Percentiles rank a stretch among this genome's conserved stretches.
These are phyloP conservation scores for Hypomecis punctinalis DNA, from an alignment of 2,888 invertebrate species.

Conservation along the genomic window DNA sequence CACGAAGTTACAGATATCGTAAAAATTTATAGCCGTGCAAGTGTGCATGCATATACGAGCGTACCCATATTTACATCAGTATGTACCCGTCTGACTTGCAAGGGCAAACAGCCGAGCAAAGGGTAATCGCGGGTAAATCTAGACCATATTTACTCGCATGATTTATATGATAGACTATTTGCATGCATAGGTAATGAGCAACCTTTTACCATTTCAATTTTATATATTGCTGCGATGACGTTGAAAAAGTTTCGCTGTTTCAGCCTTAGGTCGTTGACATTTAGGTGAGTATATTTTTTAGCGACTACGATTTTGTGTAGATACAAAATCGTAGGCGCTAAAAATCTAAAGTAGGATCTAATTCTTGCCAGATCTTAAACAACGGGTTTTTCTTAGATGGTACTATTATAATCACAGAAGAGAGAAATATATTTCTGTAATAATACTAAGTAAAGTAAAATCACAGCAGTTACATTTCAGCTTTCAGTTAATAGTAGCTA, in stretches of 20 bases:
- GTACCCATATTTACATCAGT: constrained; percentile 23
- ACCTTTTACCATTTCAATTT: constrained; percentile 16
- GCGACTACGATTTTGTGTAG: too few relatives aligned
- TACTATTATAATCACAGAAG: too few relatives aligned
- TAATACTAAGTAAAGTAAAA: too few relatives aligned
- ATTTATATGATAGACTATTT: constrained; percentile 39
- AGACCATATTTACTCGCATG: constrained; percentile 39
- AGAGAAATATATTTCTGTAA: too few relatives aligned
- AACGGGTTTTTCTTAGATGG: too few relatives aligned
- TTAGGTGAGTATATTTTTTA: too few relatives aligned
- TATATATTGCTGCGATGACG: constrained; percentile 6
- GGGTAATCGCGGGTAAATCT: constrained; percentile 27
- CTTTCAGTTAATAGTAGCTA: too few relatives aligned
- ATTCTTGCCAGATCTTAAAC: too few relatives aligned
- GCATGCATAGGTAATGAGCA: constrained; percentile 41
- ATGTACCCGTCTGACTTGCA: constrained; percentile 38
- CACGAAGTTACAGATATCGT: constrained; percentile 69
- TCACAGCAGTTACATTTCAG: too few relatives aligned
- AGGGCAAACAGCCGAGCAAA: constrained; percentile 25
- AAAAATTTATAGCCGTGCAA: constrained; percentile 66
- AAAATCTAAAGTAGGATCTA: too few relatives aligned
- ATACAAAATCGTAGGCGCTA: too few relatives aligned
- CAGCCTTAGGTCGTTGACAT: background rate
- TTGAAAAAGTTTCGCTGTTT: constrained; percentile 29
- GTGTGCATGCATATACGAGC: constrained; percentile 38